phyloP scores from a whole-genome alignment of 2,797 vertebrate genomes.

The Poeciliopsis presidionis region DNA sequence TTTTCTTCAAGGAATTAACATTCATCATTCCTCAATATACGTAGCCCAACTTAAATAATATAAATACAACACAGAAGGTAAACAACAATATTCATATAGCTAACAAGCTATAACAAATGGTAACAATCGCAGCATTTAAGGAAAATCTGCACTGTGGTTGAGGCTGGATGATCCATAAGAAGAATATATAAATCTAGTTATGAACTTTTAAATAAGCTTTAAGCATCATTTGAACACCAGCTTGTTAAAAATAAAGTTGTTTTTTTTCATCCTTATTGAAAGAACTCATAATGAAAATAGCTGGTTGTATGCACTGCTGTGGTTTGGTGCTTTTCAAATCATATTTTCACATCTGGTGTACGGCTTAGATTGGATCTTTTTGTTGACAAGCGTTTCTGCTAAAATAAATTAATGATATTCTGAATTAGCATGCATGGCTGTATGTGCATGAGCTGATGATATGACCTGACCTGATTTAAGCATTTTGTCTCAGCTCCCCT shows the following conservation, averaged over 20 bases:
- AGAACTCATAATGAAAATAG: slow-evolving; percentile 16
- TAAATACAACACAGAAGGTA: not conserved
- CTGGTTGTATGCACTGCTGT: slow-evolving; percentile 25
- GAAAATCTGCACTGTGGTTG: not conserved
- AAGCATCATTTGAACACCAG: not conserved
- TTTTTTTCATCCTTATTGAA: not conserved
- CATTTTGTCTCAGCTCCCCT: slow-evolving; percentile 59
- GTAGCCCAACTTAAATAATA: not conserved
- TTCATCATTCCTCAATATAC: not conserved
- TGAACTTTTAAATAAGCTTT: not conserved
- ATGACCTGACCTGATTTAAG: slow-evolving; percentile 74
- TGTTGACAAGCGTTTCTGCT: slow-evolving; percentile 53
- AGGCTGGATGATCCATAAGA: not conserved
- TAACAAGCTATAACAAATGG: not conserved
- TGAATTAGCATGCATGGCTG: slow-evolving; percentile 57
- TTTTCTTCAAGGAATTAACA: not conserved
- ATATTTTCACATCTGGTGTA: slow-evolving; percentile 58
- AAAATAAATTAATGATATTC: slow-evolving; percentile 39
- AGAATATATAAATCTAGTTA: not conserved
- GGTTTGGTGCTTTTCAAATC: slow-evolving; percentile 24
- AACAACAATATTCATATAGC: not conserved
- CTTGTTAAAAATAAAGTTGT: not conserved
- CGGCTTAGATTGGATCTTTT: slow-evolving; percentile 58
- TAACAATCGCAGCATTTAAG: not conserved
- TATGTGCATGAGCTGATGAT: slow-evolving; percentile 57